phyloP scores from a whole-genome alignment of 2,888 invertebrate genomes.

The Latheticus oryzae region DNA sequence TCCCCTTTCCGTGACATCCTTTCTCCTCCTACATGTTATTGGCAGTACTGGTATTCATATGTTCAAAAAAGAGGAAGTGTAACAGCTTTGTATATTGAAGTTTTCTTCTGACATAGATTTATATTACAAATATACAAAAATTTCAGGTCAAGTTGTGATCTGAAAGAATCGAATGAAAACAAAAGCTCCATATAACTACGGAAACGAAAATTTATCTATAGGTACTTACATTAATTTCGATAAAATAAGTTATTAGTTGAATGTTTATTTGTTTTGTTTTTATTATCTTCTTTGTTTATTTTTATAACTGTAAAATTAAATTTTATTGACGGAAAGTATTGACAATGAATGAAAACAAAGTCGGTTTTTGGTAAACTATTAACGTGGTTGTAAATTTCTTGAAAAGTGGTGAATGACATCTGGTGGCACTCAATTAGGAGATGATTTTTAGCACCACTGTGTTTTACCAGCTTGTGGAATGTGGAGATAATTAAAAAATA shows the following conservation, averaged over 20 bases:
- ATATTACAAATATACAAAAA: constrained; percentile 46
- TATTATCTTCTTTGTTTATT: constrained; percentile 27
- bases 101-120: constrained; percentile 48
- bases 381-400: constrained; percentile 18
- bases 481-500: constrained; percentile 7
- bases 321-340: constrained; percentile 12
- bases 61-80: constrained; percentile 50
- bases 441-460: constrained; percentile 9
- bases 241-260: too few relatives aligned
- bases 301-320: constrained; percentile 4
- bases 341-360: constrained; percentile 16
- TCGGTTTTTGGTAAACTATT: constrained; percentile 25
- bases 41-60: constrained; percentile 21
- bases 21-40: constrained; percentile 38
- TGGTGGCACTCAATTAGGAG: constrained; percentile 20
- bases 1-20: constrained; percentile 45
- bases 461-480: constrained; percentile 19
- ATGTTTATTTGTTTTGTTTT: constrained; percentile 9
- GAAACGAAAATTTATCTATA: too few relatives aligned
- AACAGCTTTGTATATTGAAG: constrained; percentile 55
- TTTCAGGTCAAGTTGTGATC: constrained; percentile 46
- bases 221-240: too few relatives aligned
- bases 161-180: constrained; percentile 13
- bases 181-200: neutral
- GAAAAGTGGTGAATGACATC: constrained; percentile 21